Evolutionary conservation across 1,140 invertebrate genomes (phyloP), one percentile per base, ranked within the genome.

Genomic region (Antheraea mylitta): DNA sequence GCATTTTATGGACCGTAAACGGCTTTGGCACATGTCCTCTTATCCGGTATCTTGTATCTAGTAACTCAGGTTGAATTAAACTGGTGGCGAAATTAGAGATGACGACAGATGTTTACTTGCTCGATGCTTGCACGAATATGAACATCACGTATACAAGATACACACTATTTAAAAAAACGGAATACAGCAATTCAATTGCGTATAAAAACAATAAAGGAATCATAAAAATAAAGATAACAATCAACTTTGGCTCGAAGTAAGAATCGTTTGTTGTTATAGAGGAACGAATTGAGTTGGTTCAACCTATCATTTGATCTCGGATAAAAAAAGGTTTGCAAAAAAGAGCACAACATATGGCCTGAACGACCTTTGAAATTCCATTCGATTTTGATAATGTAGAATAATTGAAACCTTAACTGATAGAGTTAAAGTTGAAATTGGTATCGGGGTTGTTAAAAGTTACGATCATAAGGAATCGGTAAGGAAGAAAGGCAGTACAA

Each of bases 351-450:
- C 85, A 84, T 69, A 83, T 87, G 80, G 80, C 81, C 79, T 78
- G 77, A 58, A 79, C 80, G 86, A 88, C 85, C 86, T 87, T 86
- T 85, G 76, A 76, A 84, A 90, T 88, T 88, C 81, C 85, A 78
- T 62, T 69, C n/a, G 42, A 61, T 16, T 18, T 13, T 53, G 67
- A 11, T 36, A 7, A 9, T 5, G 3, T 67, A 77, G n/a, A 63
- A 16, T 8, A 79, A 76, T 66, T n/a, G 69, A n/a, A 53, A 64
- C 69, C 61, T 30, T 48, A 78, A 64, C 4, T 6, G 37, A 8
- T 0, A 45, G 0, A 0, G 42, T 38, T 79, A 76, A 69, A 70
- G 78, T 74, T 70, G 67, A 68, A 59, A 68, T 58, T 77, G 1
- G 18, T 22, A n/a, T 45, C 30, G 63, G 8, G 11, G 10, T 7